Evolutionary conservation across 2,113 vertebrate genomes (phyloP), one percentile per base, ranked within the genome.

Genomic region (Hemibagrus wyckioides): DNA sequence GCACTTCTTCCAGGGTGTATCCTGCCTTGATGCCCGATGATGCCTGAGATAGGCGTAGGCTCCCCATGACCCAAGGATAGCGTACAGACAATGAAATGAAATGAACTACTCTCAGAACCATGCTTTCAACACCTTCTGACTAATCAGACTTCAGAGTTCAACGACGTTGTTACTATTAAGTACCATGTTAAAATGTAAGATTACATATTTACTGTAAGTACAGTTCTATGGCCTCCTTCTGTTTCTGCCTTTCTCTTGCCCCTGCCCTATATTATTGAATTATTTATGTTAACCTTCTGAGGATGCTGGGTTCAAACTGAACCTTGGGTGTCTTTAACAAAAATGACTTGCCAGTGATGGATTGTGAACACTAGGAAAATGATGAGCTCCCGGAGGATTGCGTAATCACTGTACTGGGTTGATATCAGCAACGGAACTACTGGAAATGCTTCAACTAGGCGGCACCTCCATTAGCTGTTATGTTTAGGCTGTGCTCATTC

Each of bases 261-360:
- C 61, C 82, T 82, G 44, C 67, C 48, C 23, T 3, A 48, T 69
- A 48, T 50, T 83, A 61, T 67, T 91, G 84, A 91, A 90, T 91
- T 88, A 92, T 90, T 87, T 76, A 91, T 81, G 14, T 13, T 82
- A 75, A 88, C 67, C 65, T 82, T 69, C 67, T 76, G 59, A 36
- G 50, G 11, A 48, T n/a, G 7, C 41, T 83, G 54, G 15, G 52
- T 57, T 84, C 23, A 39, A 41, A 57, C n/a, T 56, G 25, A 73
- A 50, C 71, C 73, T 80, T 56, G 23, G 39, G 59, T 86, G 52
- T 83, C 15, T 71, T 11, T 50, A 41, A 44, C 6, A 44, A 73
- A 73, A 39, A 25, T 44, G 9, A 75, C 19, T 23, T 25, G 41
- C 39, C 71, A 44, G 71, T 13, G 44, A 44, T 36, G 17, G 23